phyloP scores from a whole-genome alignment of 2,888 invertebrate genomes.

The Urechis unicinctus region DNA sequence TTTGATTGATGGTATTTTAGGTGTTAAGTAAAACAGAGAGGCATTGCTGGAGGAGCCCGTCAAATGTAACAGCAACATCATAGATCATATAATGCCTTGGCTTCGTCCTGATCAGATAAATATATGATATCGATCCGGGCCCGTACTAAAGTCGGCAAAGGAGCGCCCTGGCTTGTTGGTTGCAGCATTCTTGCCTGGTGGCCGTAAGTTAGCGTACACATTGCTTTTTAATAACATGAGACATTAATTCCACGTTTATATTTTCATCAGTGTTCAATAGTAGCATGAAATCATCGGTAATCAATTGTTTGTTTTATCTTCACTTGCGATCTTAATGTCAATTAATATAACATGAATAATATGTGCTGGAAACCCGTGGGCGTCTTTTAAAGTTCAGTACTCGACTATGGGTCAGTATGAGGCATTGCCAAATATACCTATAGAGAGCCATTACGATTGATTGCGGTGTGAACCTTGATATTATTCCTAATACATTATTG shows the following conservation, averaged over 20 bases:
- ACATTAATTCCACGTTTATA: too few species aligned
- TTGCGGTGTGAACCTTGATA: too few species aligned
- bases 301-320: not conserved
- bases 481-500: too few species aligned
- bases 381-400: conserved; percentile 81
- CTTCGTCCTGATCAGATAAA: conserved; percentile 5
- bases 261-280: too few species aligned
- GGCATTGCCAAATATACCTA: too few species aligned
- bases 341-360: conserved; percentile 66
- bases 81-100: conserved; percentile 4
- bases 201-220: too few species aligned
- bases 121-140: conserved; percentile 65
- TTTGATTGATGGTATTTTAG: not conserved
- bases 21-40: not conserved
- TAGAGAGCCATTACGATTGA: too few species aligned
- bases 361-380: conserved; percentile 70
- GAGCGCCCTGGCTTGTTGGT: too few species aligned
- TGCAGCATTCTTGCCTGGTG: too few species aligned
- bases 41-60: conserved; percentile 5
- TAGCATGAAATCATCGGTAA: not conserved
- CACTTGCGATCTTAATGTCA: conserved; percentile 39
- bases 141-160: conserved; percentile 76
- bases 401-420: conserved; percentile 40
- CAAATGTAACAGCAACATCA: conserved; percentile 7
- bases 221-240: too few species aligned